Evolutionary conservation across 1,140 invertebrate genomes (phyloP).

Genomic region (Zaprionus camerounensis): DNA sequence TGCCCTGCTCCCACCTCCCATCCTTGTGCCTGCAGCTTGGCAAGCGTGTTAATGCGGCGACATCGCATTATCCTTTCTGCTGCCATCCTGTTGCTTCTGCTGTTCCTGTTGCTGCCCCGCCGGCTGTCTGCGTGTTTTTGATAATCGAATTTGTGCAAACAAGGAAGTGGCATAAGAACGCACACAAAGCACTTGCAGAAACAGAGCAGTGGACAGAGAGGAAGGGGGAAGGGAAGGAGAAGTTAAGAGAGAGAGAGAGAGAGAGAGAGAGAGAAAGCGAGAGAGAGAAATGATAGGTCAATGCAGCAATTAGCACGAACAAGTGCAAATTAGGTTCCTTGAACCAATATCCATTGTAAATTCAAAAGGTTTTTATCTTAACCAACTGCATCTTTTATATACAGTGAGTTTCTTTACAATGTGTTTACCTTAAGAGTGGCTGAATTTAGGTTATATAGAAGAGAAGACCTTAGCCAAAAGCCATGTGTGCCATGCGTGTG

Average conservation of each 20-base stretch:
- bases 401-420: too few relatives aligned
- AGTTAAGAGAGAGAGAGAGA: not conserved
- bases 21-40: not conserved
- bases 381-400: too few relatives aligned
- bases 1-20: conserved; percentile 3
- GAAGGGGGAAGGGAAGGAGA: not conserved
- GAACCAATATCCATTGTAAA: too few relatives aligned
- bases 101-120: not conserved
- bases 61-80: conserved; percentile 65
- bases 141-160: conserved; percentile 83
- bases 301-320: conserved; percentile 44
- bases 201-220: not conserved
- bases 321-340: not conserved
- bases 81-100: not conserved
- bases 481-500: too few relatives aligned
- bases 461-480: too few relatives aligned
- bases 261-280: not conserved
- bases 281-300: not conserved
- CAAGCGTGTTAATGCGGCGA: conserved; percentile 66
- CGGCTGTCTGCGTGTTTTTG: conserved; percentile 57
- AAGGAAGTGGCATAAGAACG: conserved; percentile 60
- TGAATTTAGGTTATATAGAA: too few relatives aligned
- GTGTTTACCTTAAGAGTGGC: too few relatives aligned
- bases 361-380: too few relatives aligned
- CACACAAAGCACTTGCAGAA: conserved; percentile 22